Percentiles rank a stretch among this genome's conserved stretches.
These are phyloP conservation scores for Echinometra lucunter DNA, from an alignment of 53 echinoderm and acorn worm genomes.

Conservation along the genomic window DNA sequence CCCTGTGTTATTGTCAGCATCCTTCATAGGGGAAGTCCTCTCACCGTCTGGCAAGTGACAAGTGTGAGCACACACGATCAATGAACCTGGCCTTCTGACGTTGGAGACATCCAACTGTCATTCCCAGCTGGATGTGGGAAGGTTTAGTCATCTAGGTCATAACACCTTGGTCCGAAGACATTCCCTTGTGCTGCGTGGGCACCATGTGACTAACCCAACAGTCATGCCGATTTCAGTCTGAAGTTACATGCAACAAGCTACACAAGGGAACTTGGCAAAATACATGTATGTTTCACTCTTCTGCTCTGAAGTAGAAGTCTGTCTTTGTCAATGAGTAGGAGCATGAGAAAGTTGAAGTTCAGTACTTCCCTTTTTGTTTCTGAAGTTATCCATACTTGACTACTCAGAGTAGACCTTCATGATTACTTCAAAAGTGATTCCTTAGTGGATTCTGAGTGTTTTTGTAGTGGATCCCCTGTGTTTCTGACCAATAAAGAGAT, in stretches of 20 bases:
- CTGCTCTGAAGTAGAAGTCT: neutral
- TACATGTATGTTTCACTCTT: neutral
- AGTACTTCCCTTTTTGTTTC: neutral
- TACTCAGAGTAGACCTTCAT: neutral
- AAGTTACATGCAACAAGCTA: neutral
- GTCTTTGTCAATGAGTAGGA: neutral
- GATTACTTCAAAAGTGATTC: neutral
- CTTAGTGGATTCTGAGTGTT: neutral
- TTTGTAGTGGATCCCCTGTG: neutral
- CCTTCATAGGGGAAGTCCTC: neutral
- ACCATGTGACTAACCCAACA: constrained; percentile 22
- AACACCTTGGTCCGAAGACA: neutral
- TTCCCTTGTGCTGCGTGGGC: neutral
- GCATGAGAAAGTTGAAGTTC: neutral
- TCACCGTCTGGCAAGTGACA: neutral
- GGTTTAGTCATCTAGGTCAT: constrained; percentile 26
- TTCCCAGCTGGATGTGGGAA: neutral
- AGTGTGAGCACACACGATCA: neutral
- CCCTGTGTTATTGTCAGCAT: neutral
- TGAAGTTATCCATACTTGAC: neutral
- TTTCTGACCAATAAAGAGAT: neutral
- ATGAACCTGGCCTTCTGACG: neutral
- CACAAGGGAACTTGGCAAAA: neutral
- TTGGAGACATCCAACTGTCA: neutral
- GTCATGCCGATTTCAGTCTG: neutral